Evolutionary conservation across 2,888 invertebrate species (phyloP).

Genomic region (Nymphalis urticae): DNA sequence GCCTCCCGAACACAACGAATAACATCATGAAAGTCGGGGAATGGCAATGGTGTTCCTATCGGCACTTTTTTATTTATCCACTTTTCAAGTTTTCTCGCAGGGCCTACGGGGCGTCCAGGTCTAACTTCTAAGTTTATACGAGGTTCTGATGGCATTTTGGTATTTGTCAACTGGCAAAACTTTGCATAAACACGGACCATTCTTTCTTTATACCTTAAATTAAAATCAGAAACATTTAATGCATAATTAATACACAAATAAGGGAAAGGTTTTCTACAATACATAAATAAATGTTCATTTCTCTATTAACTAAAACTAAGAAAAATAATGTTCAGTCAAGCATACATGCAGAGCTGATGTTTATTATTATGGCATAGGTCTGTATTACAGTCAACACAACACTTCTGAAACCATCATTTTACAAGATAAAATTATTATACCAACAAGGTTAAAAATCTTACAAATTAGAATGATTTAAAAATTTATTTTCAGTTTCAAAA

Average conservation of each 20-base stretch:
- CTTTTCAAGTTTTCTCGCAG: constrained; percentile 69
- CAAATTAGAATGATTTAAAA: too few species aligned
- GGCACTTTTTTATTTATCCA: constrained; percentile 73
- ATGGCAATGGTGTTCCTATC: constrained; percentile 65
- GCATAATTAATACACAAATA: not conserved
- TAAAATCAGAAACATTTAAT: constrained; percentile 1
- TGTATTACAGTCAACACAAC: too few species aligned
- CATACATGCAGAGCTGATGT: too few species aligned
- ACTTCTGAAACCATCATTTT: too few species aligned
- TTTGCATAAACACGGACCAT: constrained; percentile 79
- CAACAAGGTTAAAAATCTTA: too few species aligned
- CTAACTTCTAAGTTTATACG: constrained; percentile 63
- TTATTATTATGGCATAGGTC: too few species aligned
- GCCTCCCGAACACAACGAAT: constrained; percentile 68
- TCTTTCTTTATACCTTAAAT: constrained; percentile 72
- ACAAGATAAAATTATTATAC: too few species aligned
- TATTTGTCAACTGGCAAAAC: constrained; percentile 84
- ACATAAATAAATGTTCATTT: too few species aligned
- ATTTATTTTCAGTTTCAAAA: too few species aligned
- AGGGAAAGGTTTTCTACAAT: too few species aligned
- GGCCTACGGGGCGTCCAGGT: constrained; percentile 62
- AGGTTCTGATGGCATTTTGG: constrained; percentile 73
- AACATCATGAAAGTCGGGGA: constrained; percentile 82
- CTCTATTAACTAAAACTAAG: too few species aligned
- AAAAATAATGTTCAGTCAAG: too few species aligned